phyloP scores from a whole-genome alignment of 2,888 invertebrate species.

The Epistrophe grossulariae region DNA sequence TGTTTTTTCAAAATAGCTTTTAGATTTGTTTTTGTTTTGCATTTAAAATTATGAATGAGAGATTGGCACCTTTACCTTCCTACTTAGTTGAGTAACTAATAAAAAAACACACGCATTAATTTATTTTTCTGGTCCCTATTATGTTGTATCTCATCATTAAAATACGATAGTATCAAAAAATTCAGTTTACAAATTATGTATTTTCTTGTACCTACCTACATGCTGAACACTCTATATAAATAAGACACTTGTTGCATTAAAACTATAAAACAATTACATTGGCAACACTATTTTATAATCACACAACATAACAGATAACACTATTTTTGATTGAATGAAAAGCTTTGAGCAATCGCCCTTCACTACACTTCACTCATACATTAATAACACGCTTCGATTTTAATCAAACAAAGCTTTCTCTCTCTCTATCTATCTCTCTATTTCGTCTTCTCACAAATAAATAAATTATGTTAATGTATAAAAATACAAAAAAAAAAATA shows the following conservation, averaged over 20 bases:
- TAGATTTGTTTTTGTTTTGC: too few relatives aligned
- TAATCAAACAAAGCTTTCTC: constrained; percentile 36
- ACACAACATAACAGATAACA: constrained; percentile 4
- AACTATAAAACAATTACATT: background rate
- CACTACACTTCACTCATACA: background rate
- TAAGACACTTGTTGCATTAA: constrained; percentile 22
- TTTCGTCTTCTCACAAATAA: background rate
- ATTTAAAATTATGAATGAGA: too few relatives aligned
- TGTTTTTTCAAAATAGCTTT: too few relatives aligned
- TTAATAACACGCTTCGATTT: background rate
- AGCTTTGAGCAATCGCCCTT: constrained; percentile 20
- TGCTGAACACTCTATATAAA: background rate
- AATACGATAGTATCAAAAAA: background rate
- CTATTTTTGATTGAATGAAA: constrained; percentile 36
- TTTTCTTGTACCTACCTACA: background rate
- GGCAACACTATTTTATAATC: constrained; percentile 23
- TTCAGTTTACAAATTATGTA: background rate
- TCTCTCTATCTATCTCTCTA: constrained; percentile 11
- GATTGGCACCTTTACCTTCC: too few relatives aligned
- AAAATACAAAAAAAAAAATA: constrained; percentile 1
- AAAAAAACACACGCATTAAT: too few relatives aligned
- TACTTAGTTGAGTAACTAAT: too few relatives aligned
- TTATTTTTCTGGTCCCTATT: too few relatives aligned
- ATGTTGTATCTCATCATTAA: background rate
- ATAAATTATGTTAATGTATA: constrained; percentile 33